Evolutionary conservation across 2,888 invertebrate species (phyloP).

Genomic region (Tortricodes alternella): DNA sequence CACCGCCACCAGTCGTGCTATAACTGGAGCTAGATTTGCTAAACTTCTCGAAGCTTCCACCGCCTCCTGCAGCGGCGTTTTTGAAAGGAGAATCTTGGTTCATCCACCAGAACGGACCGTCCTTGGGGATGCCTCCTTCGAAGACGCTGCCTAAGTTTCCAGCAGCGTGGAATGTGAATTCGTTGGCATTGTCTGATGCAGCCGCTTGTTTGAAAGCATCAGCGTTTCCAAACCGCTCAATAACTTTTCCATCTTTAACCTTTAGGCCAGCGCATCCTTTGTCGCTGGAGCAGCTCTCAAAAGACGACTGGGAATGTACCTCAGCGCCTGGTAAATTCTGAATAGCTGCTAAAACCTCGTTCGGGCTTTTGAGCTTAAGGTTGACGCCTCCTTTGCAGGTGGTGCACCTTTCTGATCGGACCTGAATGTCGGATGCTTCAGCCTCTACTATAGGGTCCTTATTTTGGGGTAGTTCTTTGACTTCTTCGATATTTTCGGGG

Average conservation of each 20-base stretch:
- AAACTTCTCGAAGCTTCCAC: conserved; percentile 61
- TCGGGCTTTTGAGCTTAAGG: conserved; percentile 53
- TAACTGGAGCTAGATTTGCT: conserved; percentile 62
- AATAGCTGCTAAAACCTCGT: conserved; percentile 57
- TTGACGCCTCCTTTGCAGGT: conserved; percentile 51
- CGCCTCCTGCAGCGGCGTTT: conserved; percentile 56
- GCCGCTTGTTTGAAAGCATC: conserved; percentile 67
- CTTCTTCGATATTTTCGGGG: conserved; percentile 63
- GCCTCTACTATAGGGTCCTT: conserved; percentile 60
- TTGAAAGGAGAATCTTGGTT: conserved; percentile 83
- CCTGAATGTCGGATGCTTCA: conserved; percentile 57
- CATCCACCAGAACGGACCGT: conserved; percentile 85
- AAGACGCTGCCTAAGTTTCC: conserved; percentile 54
- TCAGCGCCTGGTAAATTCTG: conserved; percentile 59
- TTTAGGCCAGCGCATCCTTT: conserved; percentile 77
- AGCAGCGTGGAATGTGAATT: conserved; percentile 67
- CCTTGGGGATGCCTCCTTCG: conserved; percentile 54
- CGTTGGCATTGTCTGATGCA: conserved; percentile 53
- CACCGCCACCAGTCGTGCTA: conserved; percentile 42
- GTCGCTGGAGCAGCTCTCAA: conserved; percentile 68
- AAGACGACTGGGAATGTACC: conserved; percentile 70
- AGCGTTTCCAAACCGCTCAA: conserved; percentile 67
- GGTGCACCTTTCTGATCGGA: conserved; percentile 63
- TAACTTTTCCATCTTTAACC: conserved; percentile 69
- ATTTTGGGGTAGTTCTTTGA: conserved; percentile 59